Evolutionary conservation across 2,888 invertebrate genomes (phyloP).

Genomic region (Bellardia bayeri): DNA sequence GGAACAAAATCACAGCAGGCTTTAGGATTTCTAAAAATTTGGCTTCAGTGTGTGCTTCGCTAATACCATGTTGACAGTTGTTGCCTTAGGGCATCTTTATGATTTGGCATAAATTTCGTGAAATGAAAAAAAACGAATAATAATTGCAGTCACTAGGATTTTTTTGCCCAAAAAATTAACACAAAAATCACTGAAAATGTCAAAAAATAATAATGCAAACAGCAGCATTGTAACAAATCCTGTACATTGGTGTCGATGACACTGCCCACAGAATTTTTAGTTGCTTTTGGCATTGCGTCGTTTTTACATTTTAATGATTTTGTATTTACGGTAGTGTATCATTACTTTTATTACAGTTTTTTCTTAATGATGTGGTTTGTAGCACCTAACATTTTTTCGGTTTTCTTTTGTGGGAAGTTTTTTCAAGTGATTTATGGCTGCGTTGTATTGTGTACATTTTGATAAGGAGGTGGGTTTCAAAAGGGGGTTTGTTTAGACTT

Average conservation of each 20-base stretch:
- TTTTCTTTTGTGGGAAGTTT: neutral
- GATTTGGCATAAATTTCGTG: conserved; percentile 61
- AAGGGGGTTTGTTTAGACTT: neutral
- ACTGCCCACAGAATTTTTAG: conserved; percentile 63
- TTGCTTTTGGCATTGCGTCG: neutral
- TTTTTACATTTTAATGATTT: conserved; percentile 65
- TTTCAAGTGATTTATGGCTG: conserved; percentile 56
- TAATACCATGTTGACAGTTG: conserved; percentile 72
- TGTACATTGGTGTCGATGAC: conserved; percentile 17
- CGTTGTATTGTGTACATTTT: neutral
- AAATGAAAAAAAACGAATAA: conserved; percentile 33
- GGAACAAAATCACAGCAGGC: conserved; percentile 64
- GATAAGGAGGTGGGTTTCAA: neutral
- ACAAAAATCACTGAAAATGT: conserved; percentile 31
- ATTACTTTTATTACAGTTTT: conserved; percentile 65
- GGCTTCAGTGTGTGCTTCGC: conserved; percentile 34
- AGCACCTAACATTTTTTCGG: conserved; percentile 60
- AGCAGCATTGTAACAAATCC: neutral
- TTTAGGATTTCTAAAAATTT: conserved; percentile 26
- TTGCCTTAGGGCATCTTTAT: conserved; percentile 64
- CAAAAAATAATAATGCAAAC: conserved; percentile 21
- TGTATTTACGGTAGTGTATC: conserved; percentile 65
- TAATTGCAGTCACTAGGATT: conserved; percentile 13
- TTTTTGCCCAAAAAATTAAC: conserved; percentile 15
- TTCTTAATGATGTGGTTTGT: conserved; percentile 67